These are phyloP conservation scores for Helicoverpa assulta DNA, from an alignment of 2,888 invertebrate genomes.

Conservation along the genomic window DNA sequence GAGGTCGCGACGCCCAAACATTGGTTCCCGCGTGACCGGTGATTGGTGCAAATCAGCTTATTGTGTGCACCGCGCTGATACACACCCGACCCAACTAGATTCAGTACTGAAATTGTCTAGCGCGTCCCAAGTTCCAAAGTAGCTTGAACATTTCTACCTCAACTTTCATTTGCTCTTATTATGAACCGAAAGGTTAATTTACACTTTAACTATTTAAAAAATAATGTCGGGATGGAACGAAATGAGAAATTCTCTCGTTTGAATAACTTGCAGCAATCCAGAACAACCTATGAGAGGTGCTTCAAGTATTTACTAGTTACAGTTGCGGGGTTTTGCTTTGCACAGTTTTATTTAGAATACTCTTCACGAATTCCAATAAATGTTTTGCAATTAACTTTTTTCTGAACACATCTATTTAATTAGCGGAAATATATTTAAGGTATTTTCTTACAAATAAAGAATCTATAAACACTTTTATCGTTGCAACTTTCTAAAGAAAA, in stretches of 20 bases:
- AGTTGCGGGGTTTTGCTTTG: constrained; percentile 32
- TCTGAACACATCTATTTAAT: constrained; percentile 8
- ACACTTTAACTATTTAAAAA: constrained; percentile 66
- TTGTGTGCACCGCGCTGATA: neutral
- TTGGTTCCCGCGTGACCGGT: neutral
- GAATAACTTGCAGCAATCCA: constrained; percentile 48
- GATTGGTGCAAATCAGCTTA: constrained; percentile 2
- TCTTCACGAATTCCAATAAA: constrained; percentile 22
- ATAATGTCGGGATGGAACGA: constrained; percentile 64
- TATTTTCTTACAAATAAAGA: neutral
- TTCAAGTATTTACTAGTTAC: constrained; percentile 44
- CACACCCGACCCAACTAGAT: neutral
- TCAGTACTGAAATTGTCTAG: neutral
- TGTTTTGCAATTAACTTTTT: constrained; percentile 20
- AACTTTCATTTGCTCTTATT: constrained; percentile 59
- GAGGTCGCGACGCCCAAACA: neutral
- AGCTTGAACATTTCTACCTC: constrained; percentile 19
- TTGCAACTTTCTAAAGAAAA: neutral
- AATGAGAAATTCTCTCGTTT: constrained; percentile 73
- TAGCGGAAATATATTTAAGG: neutral
- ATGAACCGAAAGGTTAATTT: constrained; percentile 63
- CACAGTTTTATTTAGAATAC: constrained; percentile 35
- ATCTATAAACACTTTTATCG: neutral
- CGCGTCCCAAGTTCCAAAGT: neutral
- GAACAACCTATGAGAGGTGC: constrained; percentile 42